Percentiles rank a stretch among this genome's conserved stretches.
Conservation (phyloP, 1,140 invertebrate genomes). For the Pseudobourletiella spinata region DNA sequence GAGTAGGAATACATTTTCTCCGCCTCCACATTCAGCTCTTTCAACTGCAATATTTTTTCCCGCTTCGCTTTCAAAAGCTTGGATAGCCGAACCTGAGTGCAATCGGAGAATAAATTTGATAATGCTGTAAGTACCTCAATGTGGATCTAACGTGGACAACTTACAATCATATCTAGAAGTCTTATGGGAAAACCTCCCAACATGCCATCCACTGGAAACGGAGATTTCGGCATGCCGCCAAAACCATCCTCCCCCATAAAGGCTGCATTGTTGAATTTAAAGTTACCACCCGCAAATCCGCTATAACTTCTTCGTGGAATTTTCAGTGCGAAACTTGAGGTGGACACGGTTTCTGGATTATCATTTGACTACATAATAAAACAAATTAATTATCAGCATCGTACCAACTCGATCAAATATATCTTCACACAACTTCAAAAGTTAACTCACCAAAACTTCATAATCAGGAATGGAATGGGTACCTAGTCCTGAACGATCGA, state of each 20-base stretch:
- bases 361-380: constrained; percentile 60
- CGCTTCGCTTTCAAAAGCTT: constrained; percentile 79
- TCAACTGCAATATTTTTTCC: constrained; percentile 66
- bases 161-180: constrained; percentile 74
- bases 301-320: constrained; percentile 54
- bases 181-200: constrained; percentile 76
- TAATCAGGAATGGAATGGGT: constrained; percentile 94
- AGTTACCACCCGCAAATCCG: constrained; percentile 7
- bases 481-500: constrained; percentile 84
- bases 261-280: constrained; percentile 35
- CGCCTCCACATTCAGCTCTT: constrained; percentile 81
- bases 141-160: no score
- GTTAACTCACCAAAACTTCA: constrained; percentile 70
- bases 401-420: no score
- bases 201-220: constrained; percentile 43
- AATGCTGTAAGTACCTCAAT: no score
- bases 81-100: constrained; percentile 54
- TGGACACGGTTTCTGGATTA: constrained; percentile 76
- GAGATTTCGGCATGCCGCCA: constrained; percentile 41
- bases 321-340: constrained; percentile 73
- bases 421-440: no score
- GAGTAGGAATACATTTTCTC: constrained; percentile 76
- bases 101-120: neutral
- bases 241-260: constrained; percentile 42
- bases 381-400: constrained; percentile 4